Evolutionary conservation across 2,888 invertebrate species (phyloP), one percentile per base, ranked within the genome.

Genomic region (Heliconius aoede): DNA sequence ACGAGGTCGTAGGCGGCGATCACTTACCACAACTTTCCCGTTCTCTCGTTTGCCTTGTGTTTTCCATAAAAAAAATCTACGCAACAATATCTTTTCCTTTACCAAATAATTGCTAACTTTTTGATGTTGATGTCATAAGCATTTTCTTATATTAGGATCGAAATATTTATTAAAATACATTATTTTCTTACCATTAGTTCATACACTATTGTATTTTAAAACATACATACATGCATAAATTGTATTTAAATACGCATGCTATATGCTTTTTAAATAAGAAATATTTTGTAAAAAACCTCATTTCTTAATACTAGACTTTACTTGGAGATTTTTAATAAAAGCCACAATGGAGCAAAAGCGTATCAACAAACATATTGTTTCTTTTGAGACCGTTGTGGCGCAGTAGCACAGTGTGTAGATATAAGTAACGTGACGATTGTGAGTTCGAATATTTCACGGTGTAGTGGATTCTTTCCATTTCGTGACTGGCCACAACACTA

Each of bases 261-360:
- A n/a, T 65, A 36, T 24, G 8, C 36, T 24, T 36, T 64, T 36
- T 32, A 36, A 36, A 65, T 7, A 36, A 32, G 13, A 64, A n/a
- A 36, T 65, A 24, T 24, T 32, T 32, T 36, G 15, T 26, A 60
- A 28, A 51, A 68, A 51, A 51, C 13, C 68, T 51, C n/a, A 68
- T 68, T 68, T 51, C 68, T 68, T 68, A 64, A 64, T 64, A 68
- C 30, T 18, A 51, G 28, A 21, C 51, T 68, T 51, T 68, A 46
- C 64, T 13, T 30, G 13, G 24, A 26, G 46, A 21, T 64, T 68
- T 68, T 68, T 68, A 68, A 68, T 46, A 30, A 1, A 26, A 13
- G n/a, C 28, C 28, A 68, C 68, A 68, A 68, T 68, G 68, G 68
- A 21, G 46, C 51, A 68, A 68, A 65, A 68, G 51, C 7, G 28